Conservation (phyloP, 2,113 vertebrate genomes). For the Gopherus flavomarginatus region DNA sequence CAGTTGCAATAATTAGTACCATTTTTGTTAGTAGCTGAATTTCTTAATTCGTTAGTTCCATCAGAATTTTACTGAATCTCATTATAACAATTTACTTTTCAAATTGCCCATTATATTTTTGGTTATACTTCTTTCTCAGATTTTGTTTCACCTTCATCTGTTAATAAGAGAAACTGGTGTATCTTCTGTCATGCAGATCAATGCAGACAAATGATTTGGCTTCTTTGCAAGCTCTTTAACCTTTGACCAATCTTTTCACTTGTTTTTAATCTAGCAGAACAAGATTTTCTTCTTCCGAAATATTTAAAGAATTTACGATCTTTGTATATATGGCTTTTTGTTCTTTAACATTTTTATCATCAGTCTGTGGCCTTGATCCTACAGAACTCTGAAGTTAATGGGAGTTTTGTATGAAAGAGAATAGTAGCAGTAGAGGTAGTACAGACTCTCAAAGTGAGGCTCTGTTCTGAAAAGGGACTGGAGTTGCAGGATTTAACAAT, state of each 20-base stretch:
- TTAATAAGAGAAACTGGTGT: background rate
- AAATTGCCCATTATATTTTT: background rate
- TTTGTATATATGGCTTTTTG: background rate
- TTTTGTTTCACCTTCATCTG: background rate
- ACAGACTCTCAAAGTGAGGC: background rate
- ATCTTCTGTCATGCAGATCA: background rate
- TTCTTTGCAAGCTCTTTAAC: background rate
- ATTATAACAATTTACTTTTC: background rate
- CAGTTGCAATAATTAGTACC: too few species aligned
- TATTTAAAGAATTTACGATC: background rate
- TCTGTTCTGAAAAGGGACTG: background rate
- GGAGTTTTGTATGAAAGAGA: background rate
- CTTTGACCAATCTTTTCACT: background rate
- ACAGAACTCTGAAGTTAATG: background rate
- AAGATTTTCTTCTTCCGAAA: background rate
- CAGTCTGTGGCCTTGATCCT: background rate
- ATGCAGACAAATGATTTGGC: background rate
- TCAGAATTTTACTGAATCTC: background rate
- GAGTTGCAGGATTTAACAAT: background rate
- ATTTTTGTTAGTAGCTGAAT: background rate
- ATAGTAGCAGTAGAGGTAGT: background rate
- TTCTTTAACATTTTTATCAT: background rate
- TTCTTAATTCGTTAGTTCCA: background rate
- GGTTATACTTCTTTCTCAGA: background rate
- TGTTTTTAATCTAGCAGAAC: background rate